Base-by-base conservation (phyloP, 2,888 invertebrate species). In the Laspeyria flexula region DNA sequence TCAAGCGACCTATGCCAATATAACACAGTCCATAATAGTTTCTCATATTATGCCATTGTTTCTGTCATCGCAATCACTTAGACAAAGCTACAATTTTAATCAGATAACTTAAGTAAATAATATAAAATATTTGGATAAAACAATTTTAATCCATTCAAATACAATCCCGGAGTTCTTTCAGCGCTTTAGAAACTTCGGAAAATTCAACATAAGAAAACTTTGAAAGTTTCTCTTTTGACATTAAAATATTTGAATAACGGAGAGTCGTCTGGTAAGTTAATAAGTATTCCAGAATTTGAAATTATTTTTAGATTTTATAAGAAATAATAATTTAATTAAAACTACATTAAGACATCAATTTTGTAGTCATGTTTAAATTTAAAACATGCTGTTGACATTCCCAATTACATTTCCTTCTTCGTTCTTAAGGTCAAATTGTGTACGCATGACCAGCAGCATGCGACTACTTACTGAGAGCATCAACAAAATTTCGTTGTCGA, bases 401-500 rank as follows among this genome's bases (percentile, higher is more conserved):
- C 9, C 31, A 31, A 15, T 1, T 31, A 13, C 12, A 30, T 3
- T 11, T 30, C 11, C 4, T 13, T 31, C 12, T 12, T 1, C 1
- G 7, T 31, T 13, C 5, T 30, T 33, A 33, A 12, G 13, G 21
- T 5, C 21, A 21, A 21, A 21, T 15, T 23, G n/a, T 7, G 6
- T 13, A 25, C 9, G 25, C 11, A 7, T 16, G 12, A 38, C 11
- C 34, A n/a, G 13, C 33, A 42, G 33, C 34, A 13, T 52, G 47
- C 48, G 47, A 45, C 59, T 64, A 57, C 51, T 55, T 64, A 57
- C 51, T 55, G 39, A 60, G 4, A 56, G 56, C 53, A 62, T 70
- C 60, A 65, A 55, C 60, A 57, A 56, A 71, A 72, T 69, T 61
- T 62, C 65, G 55, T 53, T 33, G 46, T 29, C 71, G 85, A 73